Evolutionary conservation across 2,888 invertebrate species (phyloP).

Genomic region (Brenthis ino): DNA sequence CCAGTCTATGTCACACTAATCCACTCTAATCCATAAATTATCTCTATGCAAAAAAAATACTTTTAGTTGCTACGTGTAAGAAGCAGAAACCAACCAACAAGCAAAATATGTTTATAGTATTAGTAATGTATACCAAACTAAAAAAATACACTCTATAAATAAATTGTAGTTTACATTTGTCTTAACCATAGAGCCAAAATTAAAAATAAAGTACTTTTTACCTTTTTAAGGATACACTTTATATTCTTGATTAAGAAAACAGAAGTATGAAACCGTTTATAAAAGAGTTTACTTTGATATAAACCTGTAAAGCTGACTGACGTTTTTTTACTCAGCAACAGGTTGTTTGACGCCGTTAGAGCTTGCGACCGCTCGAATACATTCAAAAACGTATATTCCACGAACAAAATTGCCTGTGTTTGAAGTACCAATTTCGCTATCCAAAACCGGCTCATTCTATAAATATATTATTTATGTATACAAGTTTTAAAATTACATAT

Average conservation of each 20-base stretch:
- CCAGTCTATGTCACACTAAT: no score
- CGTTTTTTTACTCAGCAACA: conserved; percentile 25
- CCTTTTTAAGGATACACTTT: neutral
- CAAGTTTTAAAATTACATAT: no score
- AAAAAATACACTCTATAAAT: neutral
- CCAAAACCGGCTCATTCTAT: no score
- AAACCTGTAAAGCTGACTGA: conserved; percentile 3
- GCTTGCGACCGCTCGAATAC: conserved; percentile 6
- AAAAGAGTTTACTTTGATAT: conserved; percentile 14
- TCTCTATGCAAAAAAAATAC: no score
- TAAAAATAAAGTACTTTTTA: conserved; percentile 1
- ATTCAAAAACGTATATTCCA: neutral
- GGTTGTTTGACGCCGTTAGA: conserved; percentile 18
- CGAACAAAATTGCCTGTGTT: neutral
- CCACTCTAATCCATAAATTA: no score
- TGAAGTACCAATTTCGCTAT: neutral
- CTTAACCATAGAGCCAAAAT: neutral
- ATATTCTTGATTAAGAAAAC: conserved; percentile 10
- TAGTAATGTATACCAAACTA: neutral
- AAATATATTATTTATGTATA: no score
- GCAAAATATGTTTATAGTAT: no score
- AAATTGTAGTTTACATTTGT: neutral
- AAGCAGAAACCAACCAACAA: no score
- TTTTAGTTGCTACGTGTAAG: no score
- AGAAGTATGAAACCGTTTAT: conserved; percentile 15